Percentiles rank a stretch among this genome's conserved stretches.
phyloP scores from a whole-genome alignment of 2,113 vertebrate genomes.

The Chloropsis hardwickii region DNA sequence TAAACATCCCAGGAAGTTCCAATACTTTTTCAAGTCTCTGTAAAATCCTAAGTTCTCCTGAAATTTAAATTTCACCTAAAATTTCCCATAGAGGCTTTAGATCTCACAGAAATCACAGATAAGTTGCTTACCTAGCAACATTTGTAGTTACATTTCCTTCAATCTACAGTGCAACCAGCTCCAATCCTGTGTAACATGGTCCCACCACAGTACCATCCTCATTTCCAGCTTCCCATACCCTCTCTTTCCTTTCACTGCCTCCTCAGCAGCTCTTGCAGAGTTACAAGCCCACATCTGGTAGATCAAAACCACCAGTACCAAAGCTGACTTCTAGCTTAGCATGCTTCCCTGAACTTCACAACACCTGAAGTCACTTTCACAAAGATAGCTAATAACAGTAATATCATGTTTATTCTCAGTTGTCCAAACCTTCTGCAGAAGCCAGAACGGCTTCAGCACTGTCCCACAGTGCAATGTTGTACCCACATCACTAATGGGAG shows the following conservation, averaged over 20 bases:
- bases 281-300: too few relatives aligned
- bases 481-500: background rate
- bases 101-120: background rate
- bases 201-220: background rate
- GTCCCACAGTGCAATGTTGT: background rate
- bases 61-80: background rate
- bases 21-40: background rate
- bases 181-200: fast-evolving
- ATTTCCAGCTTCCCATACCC: background rate
- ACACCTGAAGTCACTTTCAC: background rate
- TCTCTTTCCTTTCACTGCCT: background rate
- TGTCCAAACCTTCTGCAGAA: background rate
- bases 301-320: background rate
- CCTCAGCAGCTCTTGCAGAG: background rate
- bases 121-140: background rate
- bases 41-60: background rate
- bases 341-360: background rate
- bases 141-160: background rate
- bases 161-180: background rate
- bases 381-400: background rate
- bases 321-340: background rate
- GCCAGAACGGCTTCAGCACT: background rate
- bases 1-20: background rate
- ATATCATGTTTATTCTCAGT: background rate
- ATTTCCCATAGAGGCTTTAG: background rate